These are phyloP conservation scores for Drosophila vallismaia DNA, from an alignment of 2,888 invertebrate species.

Conservation along the genomic window DNA sequence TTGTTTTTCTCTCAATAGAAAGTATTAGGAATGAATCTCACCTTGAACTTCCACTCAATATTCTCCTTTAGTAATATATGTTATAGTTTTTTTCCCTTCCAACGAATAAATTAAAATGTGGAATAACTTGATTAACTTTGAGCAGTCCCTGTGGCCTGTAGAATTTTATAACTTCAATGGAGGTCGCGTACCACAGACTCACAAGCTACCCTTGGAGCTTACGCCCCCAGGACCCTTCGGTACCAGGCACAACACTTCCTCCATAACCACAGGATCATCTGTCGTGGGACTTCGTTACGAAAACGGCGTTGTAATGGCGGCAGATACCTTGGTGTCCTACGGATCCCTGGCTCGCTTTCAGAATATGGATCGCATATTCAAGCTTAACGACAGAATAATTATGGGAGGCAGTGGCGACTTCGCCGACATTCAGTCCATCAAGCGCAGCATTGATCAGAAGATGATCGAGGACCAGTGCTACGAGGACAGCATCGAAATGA, in stretches of 20 bases:
- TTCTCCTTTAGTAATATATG: not conserved
- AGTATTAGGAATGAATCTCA: not conserved
- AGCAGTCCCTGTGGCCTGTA: slow-evolving; percentile 88
- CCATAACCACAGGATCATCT: slow-evolving; percentile 96
- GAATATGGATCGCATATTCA: slow-evolving; percentile 92
- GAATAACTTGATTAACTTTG: slow-evolving; percentile 80
- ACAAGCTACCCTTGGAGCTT: slow-evolving; percentile 76
- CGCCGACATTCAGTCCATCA: slow-evolving; percentile 95
- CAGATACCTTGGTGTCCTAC: slow-evolving; percentile 96
- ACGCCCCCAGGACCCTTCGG: slow-evolving; percentile 83
- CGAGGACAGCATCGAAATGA: slow-evolving; percentile 94
- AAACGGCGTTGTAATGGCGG: slow-evolving; percentile 95
- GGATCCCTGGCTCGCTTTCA: slow-evolving; percentile 96
- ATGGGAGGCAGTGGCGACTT: slow-evolving; percentile 97
- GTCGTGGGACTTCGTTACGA: slow-evolving; percentile 94
- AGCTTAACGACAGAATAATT: slow-evolving; percentile 94
- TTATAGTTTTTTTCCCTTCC: not conserved
- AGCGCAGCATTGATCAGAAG: slow-evolving; percentile 82
- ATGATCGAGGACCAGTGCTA: slow-evolving; percentile 95
- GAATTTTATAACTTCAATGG: slow-evolving; percentile 91
- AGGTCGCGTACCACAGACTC: slow-evolving; percentile 49
- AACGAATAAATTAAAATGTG: slow-evolving; percentile 48
- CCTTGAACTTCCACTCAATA: not conserved
- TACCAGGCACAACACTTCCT: slow-evolving; percentile 85
- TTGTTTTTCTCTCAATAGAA: not conserved